Percentiles rank a stretch among this genome's conserved stretches.
Evolutionary conservation across 2,888 invertebrate genomes (phyloP).

Genomic region (Sesamia inferens): DNA sequence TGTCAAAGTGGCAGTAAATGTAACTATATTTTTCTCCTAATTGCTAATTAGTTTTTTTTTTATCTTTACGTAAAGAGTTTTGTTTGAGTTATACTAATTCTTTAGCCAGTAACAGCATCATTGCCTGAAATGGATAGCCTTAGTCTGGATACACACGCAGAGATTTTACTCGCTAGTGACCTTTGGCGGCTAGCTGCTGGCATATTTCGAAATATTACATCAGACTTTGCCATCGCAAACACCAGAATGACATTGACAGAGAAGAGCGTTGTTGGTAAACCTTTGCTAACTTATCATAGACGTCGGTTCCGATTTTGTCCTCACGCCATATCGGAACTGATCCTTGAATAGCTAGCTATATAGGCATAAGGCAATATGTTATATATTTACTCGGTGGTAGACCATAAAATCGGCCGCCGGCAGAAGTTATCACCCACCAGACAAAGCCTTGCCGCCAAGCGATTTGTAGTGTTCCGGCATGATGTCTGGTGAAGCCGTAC

Average conservation of each 20-base stretch:
- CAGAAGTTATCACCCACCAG: too few species aligned
- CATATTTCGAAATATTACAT: not conserved
- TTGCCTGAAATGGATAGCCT: not conserved
- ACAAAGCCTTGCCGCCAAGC: too few species aligned
- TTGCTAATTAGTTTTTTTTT: not conserved
- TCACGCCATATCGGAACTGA: too few species aligned
- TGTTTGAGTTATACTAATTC: too few species aligned
- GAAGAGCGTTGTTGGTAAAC: not conserved
- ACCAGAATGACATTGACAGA: not conserved
- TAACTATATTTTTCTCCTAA: not conserved
- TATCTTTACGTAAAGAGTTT: not conserved
- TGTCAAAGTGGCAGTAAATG: constrained; percentile 24
- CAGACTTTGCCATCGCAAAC: not conserved
- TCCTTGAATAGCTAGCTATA: too few species aligned
- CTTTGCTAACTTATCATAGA: not conserved
- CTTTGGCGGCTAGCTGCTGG: not conserved
- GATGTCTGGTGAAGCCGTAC: too few species aligned
- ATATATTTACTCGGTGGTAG: too few species aligned
- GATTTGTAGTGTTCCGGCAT: too few species aligned
- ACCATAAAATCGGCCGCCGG: too few species aligned
- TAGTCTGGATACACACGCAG: not conserved
- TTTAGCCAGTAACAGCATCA: constrained; percentile 12
- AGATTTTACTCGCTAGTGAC: not conserved
- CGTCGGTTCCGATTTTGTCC: too few species aligned
- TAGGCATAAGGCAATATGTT: too few species aligned